These are phyloP conservation scores for Furnarius figulus DNA, from an alignment of 2,113 vertebrate species.

Conservation along the genomic window DNA sequence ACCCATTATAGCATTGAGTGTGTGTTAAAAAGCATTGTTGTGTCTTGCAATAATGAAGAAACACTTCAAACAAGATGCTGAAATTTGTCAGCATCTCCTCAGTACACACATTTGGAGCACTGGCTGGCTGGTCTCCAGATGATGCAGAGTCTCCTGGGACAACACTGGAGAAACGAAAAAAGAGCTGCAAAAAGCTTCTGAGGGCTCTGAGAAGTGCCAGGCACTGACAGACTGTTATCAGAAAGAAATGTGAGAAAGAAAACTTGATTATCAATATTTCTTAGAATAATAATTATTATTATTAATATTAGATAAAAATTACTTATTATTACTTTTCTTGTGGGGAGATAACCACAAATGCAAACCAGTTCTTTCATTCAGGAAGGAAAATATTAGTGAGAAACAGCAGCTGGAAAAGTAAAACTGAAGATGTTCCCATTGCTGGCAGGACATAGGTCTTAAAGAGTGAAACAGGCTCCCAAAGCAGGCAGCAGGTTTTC, in stretches of 20 bases:
- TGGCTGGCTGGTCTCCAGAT: not conserved
- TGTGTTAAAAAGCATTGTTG: not conserved
- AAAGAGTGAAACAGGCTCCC: not conserved
- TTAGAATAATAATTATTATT: not conserved
- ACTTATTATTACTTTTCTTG: not conserved
- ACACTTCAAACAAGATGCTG: not conserved
- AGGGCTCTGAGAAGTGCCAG: not conserved
- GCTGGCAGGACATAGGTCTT: not conserved
- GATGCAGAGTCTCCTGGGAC: not conserved
- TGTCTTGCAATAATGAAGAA: not conserved
- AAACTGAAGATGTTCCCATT: not conserved
- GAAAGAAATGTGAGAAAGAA: not conserved
- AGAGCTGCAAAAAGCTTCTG: not conserved
- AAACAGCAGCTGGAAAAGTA: not conserved
- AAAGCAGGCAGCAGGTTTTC: not conserved
- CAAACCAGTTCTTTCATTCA: not conserved
- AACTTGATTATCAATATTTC: not conserved
- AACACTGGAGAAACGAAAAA: not conserved
- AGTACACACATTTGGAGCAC: not conserved
- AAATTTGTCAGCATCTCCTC: not conserved
- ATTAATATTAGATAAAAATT: not conserved
- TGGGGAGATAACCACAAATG: not conserved
- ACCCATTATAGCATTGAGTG: not conserved
- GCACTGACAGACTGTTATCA: not conserved
- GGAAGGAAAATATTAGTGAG: not conserved